A percentile compares a stretch with the other conserved stretches of the same genome.
Evolutionary conservation across 2,113 vertebrate species (phyloP).

Genomic region (Anarhynchus alexandrinus): DNA sequence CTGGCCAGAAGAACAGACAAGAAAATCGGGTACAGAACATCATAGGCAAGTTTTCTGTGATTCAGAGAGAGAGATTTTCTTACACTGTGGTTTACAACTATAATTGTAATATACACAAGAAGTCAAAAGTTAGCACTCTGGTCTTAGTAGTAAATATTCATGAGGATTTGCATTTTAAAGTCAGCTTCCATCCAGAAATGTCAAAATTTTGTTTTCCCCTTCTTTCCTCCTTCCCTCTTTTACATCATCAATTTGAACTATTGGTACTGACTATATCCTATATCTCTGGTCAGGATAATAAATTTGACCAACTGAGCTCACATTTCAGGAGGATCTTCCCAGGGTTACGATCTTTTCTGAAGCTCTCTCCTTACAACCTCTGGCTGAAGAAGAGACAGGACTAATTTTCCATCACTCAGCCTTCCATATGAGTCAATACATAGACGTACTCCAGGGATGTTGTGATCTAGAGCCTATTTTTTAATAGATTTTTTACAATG

Average conservation of each 20-base stretch:
- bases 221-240: background rate
- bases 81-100: background rate
- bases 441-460: background rate
- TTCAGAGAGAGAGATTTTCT: background rate
- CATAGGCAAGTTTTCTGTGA: background rate
- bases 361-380: background rate
- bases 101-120: background rate
- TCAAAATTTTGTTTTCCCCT: background rate
- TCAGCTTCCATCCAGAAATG: background rate
- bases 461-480: background rate
- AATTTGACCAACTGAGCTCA: background rate
- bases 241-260: accelerated
- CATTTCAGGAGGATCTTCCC: background rate
- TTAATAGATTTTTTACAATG: background rate
- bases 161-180: background rate
- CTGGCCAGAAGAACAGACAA: background rate
- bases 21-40: background rate
- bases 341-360: background rate
- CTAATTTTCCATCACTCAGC: background rate
- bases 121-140: background rate
- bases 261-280: background rate
- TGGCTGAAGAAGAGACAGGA: background rate
- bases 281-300: background rate
- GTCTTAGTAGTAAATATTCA: background rate
- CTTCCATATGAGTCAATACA: background rate